Conservation (phyloP, 1,140 invertebrate species). For the Condylostylus longicornis region DNA sequence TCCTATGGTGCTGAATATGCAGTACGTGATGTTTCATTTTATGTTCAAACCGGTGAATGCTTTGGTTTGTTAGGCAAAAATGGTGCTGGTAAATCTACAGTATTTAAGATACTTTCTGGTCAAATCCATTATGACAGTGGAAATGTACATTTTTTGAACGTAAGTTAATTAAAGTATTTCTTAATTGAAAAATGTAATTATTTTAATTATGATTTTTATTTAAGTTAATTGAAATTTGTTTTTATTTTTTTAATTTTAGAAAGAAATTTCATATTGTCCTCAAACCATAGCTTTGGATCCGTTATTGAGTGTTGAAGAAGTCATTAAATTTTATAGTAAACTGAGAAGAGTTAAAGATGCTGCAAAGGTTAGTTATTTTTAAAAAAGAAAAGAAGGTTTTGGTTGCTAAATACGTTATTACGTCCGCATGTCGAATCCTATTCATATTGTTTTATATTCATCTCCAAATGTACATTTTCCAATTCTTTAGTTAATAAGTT, state of each 20-base stretch:
- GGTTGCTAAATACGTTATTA: background rate
- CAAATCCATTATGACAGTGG: constrained; percentile 40
- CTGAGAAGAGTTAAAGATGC: constrained; percentile 34
- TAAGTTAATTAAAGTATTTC: constrained; percentile 8
- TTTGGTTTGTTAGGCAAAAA: constrained; percentile 63
- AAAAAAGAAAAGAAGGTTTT: too few relatives aligned
- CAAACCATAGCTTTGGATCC: constrained; percentile 68
- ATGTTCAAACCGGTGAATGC: constrained; percentile 35
- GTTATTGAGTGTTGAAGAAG: constrained; percentile 45
- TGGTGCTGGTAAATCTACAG: constrained; percentile 58
- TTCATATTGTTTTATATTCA: constrained; percentile 7
- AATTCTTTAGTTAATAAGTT: constrained; percentile 6
- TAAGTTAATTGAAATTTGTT: constrained; percentile 1
- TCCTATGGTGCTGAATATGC: constrained; percentile 20
- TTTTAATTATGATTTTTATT: background rate
- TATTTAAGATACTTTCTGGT: constrained; percentile 58
- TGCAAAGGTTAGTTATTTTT: constrained; percentile 27
- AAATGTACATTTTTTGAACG: constrained; percentile 33
- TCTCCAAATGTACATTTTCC: constrained; percentile 7
- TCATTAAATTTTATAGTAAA: constrained; percentile 36
- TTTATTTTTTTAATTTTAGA: constrained; percentile 11
- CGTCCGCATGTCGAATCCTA: background rate
- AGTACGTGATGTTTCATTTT: constrained; percentile 24
- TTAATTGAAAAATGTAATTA: background rate
- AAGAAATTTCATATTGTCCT: constrained; percentile 53